Evolutionary conservation across 2,113 vertebrate species (phyloP), one percentile per base, ranked within the genome.

Genomic region (Takifugu flavidus): DNA sequence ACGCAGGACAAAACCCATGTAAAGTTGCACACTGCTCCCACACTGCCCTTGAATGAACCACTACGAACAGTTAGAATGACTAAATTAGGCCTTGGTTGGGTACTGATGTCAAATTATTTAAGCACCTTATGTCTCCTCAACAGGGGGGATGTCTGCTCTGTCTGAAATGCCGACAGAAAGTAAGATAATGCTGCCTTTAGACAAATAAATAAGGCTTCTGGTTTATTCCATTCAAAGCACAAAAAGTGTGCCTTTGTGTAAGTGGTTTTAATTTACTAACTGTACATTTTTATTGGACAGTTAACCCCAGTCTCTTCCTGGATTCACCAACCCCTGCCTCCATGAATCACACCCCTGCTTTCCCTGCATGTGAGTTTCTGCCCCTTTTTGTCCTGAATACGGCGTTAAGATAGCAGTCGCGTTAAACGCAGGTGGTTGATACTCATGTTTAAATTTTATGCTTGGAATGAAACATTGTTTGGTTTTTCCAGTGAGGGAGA

Each of bases 281-380:
- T 39, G 7, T 2, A 26, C n/a, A 44, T 63, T 69, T 15, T 67
- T 11, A 4, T 54, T 58, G 27, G 15, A 63, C 67, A 92, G 91
- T 91, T 25, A 91, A 91, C 67, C 85, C 89, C 0, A 11, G 80
- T 4, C 82, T 91, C 5, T 92, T 92, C 72, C 57, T 92, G 81
- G 90, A 91, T 68, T 58, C 65, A 0, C 87, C 88, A 4, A 59
- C 54, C 0, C 53, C 77, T 0, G 66, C 68, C 25, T 4, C 64
- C 26, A 46, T 59, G 59, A 72, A 29, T 25, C 67, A 82, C 0
- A 3, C 49, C 25, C 72, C 79, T 1, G 77, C 52, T 20, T 89
- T 91, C 49, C 83, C 90, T 10, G 46, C 49, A 64, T 27, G 91
- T 91, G 34, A 85, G 89, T 62, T 42, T 0, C 13, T 6, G 0